Conservation (phyloP, 2,113 vertebrate genomes). For the Ailurus styani region DNA sequence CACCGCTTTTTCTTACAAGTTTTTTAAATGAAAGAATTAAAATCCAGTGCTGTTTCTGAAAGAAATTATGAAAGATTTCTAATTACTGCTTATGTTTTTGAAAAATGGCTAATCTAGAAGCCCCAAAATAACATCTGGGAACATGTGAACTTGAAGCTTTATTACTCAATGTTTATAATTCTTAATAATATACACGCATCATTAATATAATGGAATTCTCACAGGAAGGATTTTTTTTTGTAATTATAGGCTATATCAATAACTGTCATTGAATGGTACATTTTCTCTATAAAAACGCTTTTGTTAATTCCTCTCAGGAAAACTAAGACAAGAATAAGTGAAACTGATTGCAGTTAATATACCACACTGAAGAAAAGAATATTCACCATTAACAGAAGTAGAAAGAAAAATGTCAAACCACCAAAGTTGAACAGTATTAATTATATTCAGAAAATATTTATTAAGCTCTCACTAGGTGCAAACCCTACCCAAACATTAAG, state of each 20-base stretch:
- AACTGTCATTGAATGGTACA: conserved; percentile 46
- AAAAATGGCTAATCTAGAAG: conserved; percentile 72
- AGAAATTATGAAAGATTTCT: conserved; percentile 73
- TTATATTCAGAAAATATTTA: conserved; percentile 25
- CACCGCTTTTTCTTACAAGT: conserved; percentile 51
- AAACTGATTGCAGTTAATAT: not conserved
- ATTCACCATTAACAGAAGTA: not conserved
- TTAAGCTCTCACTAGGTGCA: not conserved
- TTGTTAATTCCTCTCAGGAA: conserved; percentile 27
- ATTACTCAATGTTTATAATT: conserved; percentile 59
- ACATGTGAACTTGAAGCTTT: conserved; percentile 52
- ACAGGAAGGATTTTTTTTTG: not conserved
- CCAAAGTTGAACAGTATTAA: not conserved
- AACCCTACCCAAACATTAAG: not conserved
- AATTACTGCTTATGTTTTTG: conserved; percentile 70
- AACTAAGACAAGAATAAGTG: conserved; percentile 2
- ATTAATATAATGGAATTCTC: conserved; percentile 61
- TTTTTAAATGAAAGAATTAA: conserved; percentile 71
- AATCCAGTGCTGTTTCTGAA: conserved; percentile 66
- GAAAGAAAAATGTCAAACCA: not conserved
- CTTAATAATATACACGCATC: conserved; percentile 62
- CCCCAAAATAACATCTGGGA: conserved; percentile 54
- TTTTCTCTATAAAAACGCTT: conserved; percentile 44
- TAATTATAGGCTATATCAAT: conserved; percentile 63
- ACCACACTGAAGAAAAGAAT: not conserved